phyloP scores from a whole-genome alignment of 2,888 invertebrate genomes.

The Epirrhoe tristata region DNA sequence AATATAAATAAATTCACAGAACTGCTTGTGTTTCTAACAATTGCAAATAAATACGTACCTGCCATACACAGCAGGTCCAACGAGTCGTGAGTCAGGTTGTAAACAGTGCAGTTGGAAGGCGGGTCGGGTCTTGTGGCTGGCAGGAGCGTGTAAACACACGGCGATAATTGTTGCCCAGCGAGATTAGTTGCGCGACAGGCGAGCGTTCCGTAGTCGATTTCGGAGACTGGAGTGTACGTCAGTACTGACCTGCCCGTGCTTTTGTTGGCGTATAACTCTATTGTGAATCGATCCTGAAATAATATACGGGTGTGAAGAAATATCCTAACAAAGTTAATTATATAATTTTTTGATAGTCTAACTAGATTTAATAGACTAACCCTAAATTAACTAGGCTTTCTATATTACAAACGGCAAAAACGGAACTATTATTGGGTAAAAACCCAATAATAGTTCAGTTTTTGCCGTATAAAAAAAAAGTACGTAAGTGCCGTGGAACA shows the following conservation, averaged over 20 bases:
- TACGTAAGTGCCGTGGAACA: no score
- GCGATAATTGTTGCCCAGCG: conserved; percentile 89
- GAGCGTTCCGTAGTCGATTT: conserved; percentile 92
- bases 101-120: conserved; percentile 91
- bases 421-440: no score
- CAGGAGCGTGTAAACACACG: conserved; percentile 91
- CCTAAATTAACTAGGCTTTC: no score
- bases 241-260: conserved; percentile 86
- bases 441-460: no score
- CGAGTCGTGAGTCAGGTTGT: conserved; percentile 91
- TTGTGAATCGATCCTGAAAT: conserved; percentile 83
- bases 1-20: not conserved
- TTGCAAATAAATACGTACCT: conserved; percentile 61
- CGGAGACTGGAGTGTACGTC: conserved; percentile 91
- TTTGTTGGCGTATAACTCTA: conserved; percentile 55
- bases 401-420: no score
- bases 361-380: no score
- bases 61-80: conserved; percentile 89
- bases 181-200: conserved; percentile 91
- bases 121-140: conserved; percentile 92
- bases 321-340: not conserved
- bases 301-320: not conserved
- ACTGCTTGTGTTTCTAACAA: not conserved
- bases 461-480: no score
- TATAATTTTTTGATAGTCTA: no score